Percentiles rank a stretch among this genome's conserved stretches.
These are phyloP conservation scores for Australoheros scitulus DNA, from an alignment of 2,113 vertebrate genomes.

Conservation along the genomic window DNA sequence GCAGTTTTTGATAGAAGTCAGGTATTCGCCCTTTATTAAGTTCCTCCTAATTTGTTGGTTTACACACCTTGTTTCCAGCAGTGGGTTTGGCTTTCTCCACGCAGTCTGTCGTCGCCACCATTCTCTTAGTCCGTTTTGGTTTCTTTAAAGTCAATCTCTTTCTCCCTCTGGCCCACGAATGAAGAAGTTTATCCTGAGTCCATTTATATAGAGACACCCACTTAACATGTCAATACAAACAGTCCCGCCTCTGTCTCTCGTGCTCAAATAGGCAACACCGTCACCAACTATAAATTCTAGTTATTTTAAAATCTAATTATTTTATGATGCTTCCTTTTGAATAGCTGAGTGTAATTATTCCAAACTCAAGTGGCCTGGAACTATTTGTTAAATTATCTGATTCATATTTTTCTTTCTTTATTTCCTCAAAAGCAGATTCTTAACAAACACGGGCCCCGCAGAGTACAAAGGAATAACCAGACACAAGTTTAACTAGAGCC, in stretches of 20 bases:
- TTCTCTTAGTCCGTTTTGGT: slow-evolving; percentile 44
- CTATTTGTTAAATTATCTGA: neutral
- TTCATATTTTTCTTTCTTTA: neutral
- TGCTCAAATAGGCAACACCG: slow-evolving; percentile 52
- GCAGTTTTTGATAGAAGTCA: neutral
- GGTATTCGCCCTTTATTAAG: neutral
- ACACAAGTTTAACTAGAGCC: neutral
- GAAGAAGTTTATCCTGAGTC: slow-evolving; percentile 44
- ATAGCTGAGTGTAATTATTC: neutral
- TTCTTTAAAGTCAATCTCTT: slow-evolving; percentile 34
- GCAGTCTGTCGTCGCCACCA: slow-evolving; percentile 75
- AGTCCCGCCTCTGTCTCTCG: slow-evolving; percentile 54
- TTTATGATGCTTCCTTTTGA: neutral
- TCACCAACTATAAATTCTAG: slow-evolving; percentile 8
- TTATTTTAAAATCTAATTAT: neutral
- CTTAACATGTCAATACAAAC: slow-evolving; percentile 84
- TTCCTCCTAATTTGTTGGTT: neutral
- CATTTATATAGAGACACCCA: slow-evolving; percentile 78
- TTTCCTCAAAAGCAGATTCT: rapidly evolving
- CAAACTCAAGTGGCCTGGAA: neutral
- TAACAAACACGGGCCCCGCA: neutral
- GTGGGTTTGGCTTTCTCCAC: slow-evolving; percentile 56
- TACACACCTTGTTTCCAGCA: slow-evolving; percentile 73
- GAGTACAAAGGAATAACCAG: neutral
- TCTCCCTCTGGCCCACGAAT: slow-evolving; percentile 35